phyloP scores from a whole-genome alignment of 2,113 vertebrate genomes.

The Galemys pyrenaicus region DNA sequence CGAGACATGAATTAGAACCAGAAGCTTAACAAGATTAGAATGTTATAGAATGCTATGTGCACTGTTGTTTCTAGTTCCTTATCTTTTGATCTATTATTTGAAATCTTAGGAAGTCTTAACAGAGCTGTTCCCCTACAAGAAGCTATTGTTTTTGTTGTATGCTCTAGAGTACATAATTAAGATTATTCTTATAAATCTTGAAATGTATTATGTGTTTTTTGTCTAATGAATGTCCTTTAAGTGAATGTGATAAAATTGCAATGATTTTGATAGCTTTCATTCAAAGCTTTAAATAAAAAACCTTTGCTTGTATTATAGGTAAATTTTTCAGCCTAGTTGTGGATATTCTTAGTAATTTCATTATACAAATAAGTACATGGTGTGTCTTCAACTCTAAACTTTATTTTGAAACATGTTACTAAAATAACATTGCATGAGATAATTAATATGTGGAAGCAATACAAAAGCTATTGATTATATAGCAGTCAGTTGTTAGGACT shows the following conservation, averaged over 20 bases:
- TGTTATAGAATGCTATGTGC: not conserved
- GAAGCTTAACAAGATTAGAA: not conserved
- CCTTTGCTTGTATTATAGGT: not conserved
- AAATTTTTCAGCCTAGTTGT: slow-evolving; percentile 1
- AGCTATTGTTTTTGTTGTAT: not conserved
- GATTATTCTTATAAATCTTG: slow-evolving; percentile 6
- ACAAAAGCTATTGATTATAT: not conserved
- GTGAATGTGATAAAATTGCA: not conserved
- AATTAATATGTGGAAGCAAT: not conserved
- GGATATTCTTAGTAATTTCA: slow-evolving; percentile 34
- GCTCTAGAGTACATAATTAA: not conserved
- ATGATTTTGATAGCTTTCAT: not conserved
- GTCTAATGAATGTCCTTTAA: not conserved
- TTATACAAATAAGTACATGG: not conserved
- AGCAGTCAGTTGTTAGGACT: not conserved
- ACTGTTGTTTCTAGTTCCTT: not conserved
- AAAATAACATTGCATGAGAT: slow-evolving; percentile 29
- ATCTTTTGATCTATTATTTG: slow-evolving; percentile 13
- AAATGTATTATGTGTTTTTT: not conserved
- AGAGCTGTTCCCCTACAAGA: not conserved
- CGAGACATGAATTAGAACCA: not conserved
- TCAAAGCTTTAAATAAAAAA: slow-evolving; percentile 46
- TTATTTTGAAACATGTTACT: not conserved
- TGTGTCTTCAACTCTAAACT: slow-evolving; percentile 32
- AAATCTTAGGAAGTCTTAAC: not conserved